A percentile compares a stretch with the other conserved stretches of the same genome.
These are phyloP conservation scores for Kryphioiulus occultus DNA, from an alignment of 2,888 invertebrate genomes.

Conservation along the genomic window DNA sequence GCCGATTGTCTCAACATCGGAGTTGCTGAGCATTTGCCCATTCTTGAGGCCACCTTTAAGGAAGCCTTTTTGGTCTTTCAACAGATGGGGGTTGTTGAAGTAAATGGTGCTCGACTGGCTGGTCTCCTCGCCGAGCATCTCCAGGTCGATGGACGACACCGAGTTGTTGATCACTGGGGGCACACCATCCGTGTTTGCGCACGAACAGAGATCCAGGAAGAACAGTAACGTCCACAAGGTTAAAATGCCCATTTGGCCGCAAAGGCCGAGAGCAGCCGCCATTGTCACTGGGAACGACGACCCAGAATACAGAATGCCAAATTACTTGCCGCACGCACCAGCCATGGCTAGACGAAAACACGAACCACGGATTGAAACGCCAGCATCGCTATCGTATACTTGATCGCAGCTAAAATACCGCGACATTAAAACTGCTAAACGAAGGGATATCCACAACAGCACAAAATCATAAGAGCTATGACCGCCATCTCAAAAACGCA, in stretches of 20 bases:
- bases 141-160: conserved; percentile 7
- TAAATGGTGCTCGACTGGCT: conserved; percentile 52
- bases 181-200: background rate
- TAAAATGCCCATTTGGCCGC: conserved; percentile 35
- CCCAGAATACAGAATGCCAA: background rate
- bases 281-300: conserved; percentile 35
- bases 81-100: conserved; percentile 54
- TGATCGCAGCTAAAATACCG: background rate
- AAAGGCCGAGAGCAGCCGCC: conserved; percentile 4
- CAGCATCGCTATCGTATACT: background rate
- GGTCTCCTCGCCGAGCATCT: conserved; percentile 41
- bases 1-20: conserved; percentile 54
- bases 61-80: conserved; percentile 50
- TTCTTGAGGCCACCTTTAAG: conserved; percentile 25
- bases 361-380: background rate
- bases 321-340: background rate
- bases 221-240: background rate
- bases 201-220: background rate
- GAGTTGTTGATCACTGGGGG: background rate
- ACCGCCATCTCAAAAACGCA: background rate
- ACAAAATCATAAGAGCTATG: background rate
- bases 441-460: background rate
- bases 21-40: background rate
- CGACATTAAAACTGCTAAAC: background rate
- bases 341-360: background rate